Evolutionary conservation across 2,888 invertebrate genomes (phyloP), one percentile per base, ranked within the genome.

Genomic region (Melikaiella ostensackeni): DNA sequence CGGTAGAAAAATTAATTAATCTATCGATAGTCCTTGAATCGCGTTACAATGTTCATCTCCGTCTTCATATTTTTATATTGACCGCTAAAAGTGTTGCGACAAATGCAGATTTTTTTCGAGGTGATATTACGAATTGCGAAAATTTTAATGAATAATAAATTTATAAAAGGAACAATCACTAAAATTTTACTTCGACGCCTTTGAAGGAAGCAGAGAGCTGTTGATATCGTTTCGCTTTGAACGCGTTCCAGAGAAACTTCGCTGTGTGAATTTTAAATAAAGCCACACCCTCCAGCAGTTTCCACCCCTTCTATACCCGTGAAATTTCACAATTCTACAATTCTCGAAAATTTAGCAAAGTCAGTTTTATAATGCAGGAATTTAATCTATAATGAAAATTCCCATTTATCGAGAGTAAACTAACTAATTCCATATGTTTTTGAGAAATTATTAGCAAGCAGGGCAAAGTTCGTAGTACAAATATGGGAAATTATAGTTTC

Each of bases 141-240:
- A 46, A n/a, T 46, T 19, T 46, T 7, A 19, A 46, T 19, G 3
- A 7, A 19, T 19, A n/a, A 46, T 2, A 6, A 46, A 46, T 11
- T 38, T 38, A 1, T 38, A 8, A 46, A 46, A 11, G 8, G 57
- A 57, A 57, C 38, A 57, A 57, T 57, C 57, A 57, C 24, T 11
- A 24, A 24, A 57, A 57, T 57, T 24, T 57, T 9, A 24, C 24
- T 84, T 86, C 85, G 84, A 80, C 81, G 87, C 84, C 84, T 88
- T 87, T 86, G 87, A 84, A 79, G 84, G 81, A 84, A 81, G 75
- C 81, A 78, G 59, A 57, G 57, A 80, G 82, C 75, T 79, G 84
- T 83, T 84, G 86, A 86, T 85, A 89, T 87, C 83, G 85, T 74
- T 73, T 82, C 83, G 84, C 86, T 87, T 84, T 86, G 86, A 86